A percentile compares a stretch with the other conserved stretches of the same genome.
Conservation (phyloP, 2,113 vertebrate species). For the Chiloscyllium plagiosum region DNA sequence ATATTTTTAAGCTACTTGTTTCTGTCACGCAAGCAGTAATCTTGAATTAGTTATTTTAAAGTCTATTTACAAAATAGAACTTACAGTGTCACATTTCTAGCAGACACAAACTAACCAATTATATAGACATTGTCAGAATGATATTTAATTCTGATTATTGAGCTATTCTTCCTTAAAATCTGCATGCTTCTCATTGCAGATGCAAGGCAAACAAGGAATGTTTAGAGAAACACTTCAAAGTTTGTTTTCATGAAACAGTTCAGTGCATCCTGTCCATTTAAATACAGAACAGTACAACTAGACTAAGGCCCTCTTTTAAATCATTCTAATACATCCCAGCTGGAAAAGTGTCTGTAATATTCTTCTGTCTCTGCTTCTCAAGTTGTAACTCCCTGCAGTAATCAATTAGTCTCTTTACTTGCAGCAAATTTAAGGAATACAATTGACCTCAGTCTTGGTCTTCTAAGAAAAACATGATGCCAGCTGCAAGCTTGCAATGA, state of each 20-base stretch:
- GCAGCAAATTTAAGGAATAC: background rate
- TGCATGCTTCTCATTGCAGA: background rate
- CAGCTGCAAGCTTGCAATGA: constrained; percentile 14
- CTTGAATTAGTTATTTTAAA: background rate
- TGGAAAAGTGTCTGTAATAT: background rate
- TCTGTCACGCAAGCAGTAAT: background rate
- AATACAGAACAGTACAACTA: background rate
- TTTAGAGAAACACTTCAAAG: background rate
- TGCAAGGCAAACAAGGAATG: background rate
- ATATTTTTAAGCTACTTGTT: background rate
- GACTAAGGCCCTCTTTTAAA: background rate
- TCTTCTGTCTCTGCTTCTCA: background rate
- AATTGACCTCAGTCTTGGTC: constrained; percentile 22
- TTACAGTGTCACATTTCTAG: background rate
- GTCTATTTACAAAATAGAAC: background rate
- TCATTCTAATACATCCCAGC: background rate
- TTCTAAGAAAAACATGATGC: constrained; percentile 17
- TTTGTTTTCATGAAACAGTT: background rate
- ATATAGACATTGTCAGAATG: background rate
- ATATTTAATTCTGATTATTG: background rate
- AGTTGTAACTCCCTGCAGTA: background rate
- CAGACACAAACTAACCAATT: background rate
- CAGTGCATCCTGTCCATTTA: background rate
- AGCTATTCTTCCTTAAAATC: background rate
- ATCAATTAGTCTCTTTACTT: constrained; percentile 5